A percentile compares a stretch with the other conserved stretches of the same genome.
Conservation (phyloP, 1,140 invertebrate genomes). For the Drosophila pallidifrons region DNA sequence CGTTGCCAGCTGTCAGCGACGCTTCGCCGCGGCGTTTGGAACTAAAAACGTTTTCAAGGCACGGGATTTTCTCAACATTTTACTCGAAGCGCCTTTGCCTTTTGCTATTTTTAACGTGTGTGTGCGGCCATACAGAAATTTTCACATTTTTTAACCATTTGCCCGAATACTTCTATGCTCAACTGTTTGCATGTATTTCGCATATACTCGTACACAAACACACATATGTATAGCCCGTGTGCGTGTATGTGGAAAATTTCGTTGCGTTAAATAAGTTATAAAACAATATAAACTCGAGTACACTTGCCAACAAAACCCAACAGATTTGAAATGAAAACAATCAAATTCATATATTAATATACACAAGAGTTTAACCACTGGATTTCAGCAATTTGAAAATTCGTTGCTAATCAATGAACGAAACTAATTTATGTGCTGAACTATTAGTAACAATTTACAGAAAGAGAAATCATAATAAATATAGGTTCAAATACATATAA, state of each 20-base stretch:
- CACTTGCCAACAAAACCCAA: slow-evolving; percentile 25
- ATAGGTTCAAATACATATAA: neutral
- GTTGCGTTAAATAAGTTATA: slow-evolving; percentile 72
- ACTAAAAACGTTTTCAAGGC: slow-evolving; percentile 69
- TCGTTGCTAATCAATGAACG: neutral
- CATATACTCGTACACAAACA: slow-evolving; percentile 8
- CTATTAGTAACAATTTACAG: slow-evolving; percentile 32
- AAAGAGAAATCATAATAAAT: slow-evolving; percentile 20
- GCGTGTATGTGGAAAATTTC: slow-evolving; percentile 71
- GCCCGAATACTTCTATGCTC: slow-evolving; percentile 59
- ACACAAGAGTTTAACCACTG: too few relatives aligned
- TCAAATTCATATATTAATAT: slow-evolving; percentile 5
- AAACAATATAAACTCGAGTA: slow-evolving; percentile 56
- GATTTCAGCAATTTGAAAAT: neutral
- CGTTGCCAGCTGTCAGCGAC: slow-evolving; percentile 62
- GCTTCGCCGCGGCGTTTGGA: slow-evolving; percentile 50
- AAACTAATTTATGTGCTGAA: slow-evolving; percentile 37
- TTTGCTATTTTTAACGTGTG: slow-evolving; percentile 76
- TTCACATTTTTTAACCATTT: slow-evolving; percentile 69
- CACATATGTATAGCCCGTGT: slow-evolving; percentile 10
- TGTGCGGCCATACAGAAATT: slow-evolving; percentile 58
- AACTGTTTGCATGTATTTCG: slow-evolving; percentile 30
- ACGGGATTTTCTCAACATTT: slow-evolving; percentile 63
- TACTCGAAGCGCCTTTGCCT: slow-evolving; percentile 46
- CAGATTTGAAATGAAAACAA: slow-evolving; percentile 13